phyloP scores from a whole-genome alignment of 2,888 invertebrate genomes.

The Tetheella fluctuosa region DNA sequence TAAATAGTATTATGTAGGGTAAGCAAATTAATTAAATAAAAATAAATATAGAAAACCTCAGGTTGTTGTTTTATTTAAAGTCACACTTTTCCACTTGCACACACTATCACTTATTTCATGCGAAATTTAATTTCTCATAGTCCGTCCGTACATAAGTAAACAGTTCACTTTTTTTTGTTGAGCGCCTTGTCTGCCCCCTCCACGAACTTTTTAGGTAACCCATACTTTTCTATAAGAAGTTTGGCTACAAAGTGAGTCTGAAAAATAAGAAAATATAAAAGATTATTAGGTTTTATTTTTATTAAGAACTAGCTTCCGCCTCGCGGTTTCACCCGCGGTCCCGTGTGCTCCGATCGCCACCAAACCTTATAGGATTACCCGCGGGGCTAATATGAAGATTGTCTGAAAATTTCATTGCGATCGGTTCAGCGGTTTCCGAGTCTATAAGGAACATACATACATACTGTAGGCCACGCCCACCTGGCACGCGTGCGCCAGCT shows the following conservation, averaged over 20 bases:
- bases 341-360: too few species aligned
- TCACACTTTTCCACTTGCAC: slow-evolving; percentile 13
- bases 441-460: too few species aligned
- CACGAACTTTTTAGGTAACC: slow-evolving; percentile 89
- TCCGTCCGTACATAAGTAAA: not conserved
- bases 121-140: slow-evolving; percentile 25
- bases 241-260: slow-evolving; percentile 79
- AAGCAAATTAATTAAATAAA: slow-evolving; percentile 20
- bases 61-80: slow-evolving; percentile 18
- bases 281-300: too few species aligned
- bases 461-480: slow-evolving; percentile 93
- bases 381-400: too few species aligned
- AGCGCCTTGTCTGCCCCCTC: slow-evolving; percentile 90
- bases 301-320: too few species aligned
- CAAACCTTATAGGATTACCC: too few species aligned
- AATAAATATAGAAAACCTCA: slow-evolving; percentile 22
- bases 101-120: slow-evolving; percentile 3
- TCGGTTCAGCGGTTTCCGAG: too few species aligned
- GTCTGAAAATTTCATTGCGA: too few species aligned
- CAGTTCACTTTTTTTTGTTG: slow-evolving; percentile 84
- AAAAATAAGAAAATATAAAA: slow-evolving; percentile 36
- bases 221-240: slow-evolving; percentile 88
- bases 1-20: slow-evolving; percentile 17
- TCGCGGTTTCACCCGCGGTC: too few species aligned
- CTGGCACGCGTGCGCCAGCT: slow-evolving; percentile 93